Evolutionary conservation across 2,113 vertebrate genomes (phyloP), one percentile per base, ranked within the genome.

Genomic region (Corythornis madagascariensis): DNA sequence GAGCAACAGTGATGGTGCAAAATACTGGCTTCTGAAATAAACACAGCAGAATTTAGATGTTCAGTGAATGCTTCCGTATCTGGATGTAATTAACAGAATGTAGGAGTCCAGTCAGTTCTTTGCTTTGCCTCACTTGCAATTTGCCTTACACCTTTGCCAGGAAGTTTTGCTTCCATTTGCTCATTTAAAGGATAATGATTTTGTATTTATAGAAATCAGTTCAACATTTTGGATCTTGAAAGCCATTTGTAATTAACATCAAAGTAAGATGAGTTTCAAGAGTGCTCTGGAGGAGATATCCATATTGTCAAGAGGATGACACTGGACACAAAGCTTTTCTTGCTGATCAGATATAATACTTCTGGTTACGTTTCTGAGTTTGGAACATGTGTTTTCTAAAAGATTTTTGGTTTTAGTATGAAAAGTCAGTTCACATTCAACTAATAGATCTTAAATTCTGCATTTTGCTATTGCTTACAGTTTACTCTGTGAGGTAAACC

Each of bases 361-460:
- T 47, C 17, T 63, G 53, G 6, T 40, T 71, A 6, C 14, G 29
- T 29, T 73, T 35, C 45, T 59, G 4, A 59, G 77, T 28, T 1
- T 15, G 38, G 7, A 42, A 24, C 24, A 17, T 47, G 3, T 45
- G 7, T n/a, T 81, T 66, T 9, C 25, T 28, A 2, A 20, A 66
- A n/a, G 12, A 16, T 47, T 38, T 75, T 35, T 61, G 9, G 38
- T 31, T 38, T 10, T 38, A 9, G 15, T 26, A 9, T 3, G 6
- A 20, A 9, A 72, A 71, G n/a, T 48, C 25, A 60, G 11, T 50
- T 78, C 20, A 35, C 22, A 11, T 50, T 66, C 14, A 66, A 1
- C 21, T 70, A 2, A 25, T 20, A 9, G 38, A 53, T 10, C 1
- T 43, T 13, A 0, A 0, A 4, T 57, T 65, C 22, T 56, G 0